These are phyloP conservation scores for Troides aeacus DNA, from an alignment of 2,888 invertebrate genomes.

Conservation along the genomic window DNA sequence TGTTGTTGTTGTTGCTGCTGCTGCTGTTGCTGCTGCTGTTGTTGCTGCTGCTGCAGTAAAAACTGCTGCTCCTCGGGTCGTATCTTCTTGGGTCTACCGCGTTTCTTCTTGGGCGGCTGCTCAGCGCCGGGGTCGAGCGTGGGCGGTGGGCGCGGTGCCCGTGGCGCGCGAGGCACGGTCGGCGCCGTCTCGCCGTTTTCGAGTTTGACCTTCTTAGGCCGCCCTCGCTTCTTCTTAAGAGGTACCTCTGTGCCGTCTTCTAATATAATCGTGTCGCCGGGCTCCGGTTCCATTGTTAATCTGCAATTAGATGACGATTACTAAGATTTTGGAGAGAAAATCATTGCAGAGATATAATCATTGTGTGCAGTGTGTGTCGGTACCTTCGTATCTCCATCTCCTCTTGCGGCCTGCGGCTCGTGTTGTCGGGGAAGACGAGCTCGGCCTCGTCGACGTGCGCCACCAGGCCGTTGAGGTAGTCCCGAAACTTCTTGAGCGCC, in stretches of 20 bases:
- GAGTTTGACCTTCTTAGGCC: constrained; percentile 89
- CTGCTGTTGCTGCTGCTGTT: constrained; percentile 64
- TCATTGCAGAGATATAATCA: no score
- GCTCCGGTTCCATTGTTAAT: constrained; percentile 76
- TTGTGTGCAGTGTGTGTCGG: neutral
- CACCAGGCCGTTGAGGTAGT: constrained; percentile 93
- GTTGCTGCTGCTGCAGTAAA: constrained; percentile 67
- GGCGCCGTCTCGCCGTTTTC: constrained; percentile 84
- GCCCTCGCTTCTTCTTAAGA: constrained; percentile 92
- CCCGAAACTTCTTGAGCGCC: constrained; percentile 96
- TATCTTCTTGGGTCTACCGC: constrained; percentile 93
- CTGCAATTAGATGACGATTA: constrained; percentile 44
- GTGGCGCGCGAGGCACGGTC: constrained; percentile 72
- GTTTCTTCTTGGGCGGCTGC: constrained; percentile 89
- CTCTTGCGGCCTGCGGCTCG: constrained; percentile 72
- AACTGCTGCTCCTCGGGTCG: constrained; percentile 83
- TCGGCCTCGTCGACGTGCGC: constrained; percentile 92
- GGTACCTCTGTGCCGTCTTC: constrained; percentile 84
- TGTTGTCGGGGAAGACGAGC: constrained; percentile 87
- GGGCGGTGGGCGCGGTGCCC: constrained; percentile 62
- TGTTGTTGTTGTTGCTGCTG: constrained; percentile 46
- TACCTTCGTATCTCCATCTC: constrained; percentile 78
- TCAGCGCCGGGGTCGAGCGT: constrained; percentile 53
- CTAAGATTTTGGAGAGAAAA: no score
- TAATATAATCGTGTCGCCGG: constrained; percentile 76